Evolutionary conservation across 2,888 invertebrate species (phyloP), one percentile per base, ranked within the genome.

Genomic region (Oligia fasciuncula): DNA sequence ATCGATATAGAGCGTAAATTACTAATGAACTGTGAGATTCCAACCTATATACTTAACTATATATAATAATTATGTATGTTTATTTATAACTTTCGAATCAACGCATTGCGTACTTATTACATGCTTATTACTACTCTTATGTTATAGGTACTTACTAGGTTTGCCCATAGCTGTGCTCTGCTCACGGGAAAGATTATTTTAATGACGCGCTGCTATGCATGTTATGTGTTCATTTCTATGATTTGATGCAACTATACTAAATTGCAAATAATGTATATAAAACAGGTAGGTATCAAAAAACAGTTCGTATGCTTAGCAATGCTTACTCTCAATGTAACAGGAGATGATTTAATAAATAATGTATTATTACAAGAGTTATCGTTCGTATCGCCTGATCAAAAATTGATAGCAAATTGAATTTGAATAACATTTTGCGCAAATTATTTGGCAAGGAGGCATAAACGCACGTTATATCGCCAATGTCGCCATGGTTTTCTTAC

Each of bases 1-100:
- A 84, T 88, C 87, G 78, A 88, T 88, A 76, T 0, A 8, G 11
- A 71, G 40, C 29, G 65, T 73, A 80, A 80, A 85, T 87, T 72
- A 83, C 63, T 68, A 68, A 71, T 76, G 69, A 73, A 83, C 66
- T 66, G 14, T 23, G 54, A n/a, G 57, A 54, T 69, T 23, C 40
- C 62, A 54, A 68, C 43, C 17, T 70, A 35, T 57, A 60, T 68
- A 57, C 23, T 5, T 73, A 67, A n/a, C 40, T 46, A 49, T 13
- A 5, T 23, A 13, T 46, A 29, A 29, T 29, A 29, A 29, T 29
- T 29, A 63, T 35, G 29, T 69, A 14, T 68, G 29, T 76, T 71
- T 71, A 76, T 79, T 83, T 63, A 71, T 73, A 65, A 73, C 62
- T 40, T 60, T 71, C 51, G 76, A 83, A 86, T 74, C 79, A 69